phyloP scores from a whole-genome alignment of 2,113 vertebrate genomes.

The Cryptomyrus ogoouensis region DNA sequence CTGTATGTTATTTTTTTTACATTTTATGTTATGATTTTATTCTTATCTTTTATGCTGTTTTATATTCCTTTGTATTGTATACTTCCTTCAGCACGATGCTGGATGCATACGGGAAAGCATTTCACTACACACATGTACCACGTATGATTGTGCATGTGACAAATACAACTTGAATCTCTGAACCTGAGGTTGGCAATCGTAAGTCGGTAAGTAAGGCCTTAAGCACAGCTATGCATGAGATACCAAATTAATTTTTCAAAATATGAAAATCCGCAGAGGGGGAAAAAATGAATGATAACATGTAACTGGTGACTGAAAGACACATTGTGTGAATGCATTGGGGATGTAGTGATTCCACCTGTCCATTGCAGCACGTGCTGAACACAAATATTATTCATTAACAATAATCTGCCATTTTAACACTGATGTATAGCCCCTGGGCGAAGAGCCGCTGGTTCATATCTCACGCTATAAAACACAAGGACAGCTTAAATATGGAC shows the following conservation, averaged over 20 bases:
- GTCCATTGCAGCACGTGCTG: conserved; percentile 51
- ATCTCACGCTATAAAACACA: conserved; percentile 75
- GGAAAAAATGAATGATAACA: neutral
- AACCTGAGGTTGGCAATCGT: neutral
- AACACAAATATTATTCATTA: conserved; percentile 86
- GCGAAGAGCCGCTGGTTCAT: conserved; percentile 64
- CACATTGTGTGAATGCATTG: neutral
- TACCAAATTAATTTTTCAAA: neutral
- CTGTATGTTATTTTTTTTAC: neutral
- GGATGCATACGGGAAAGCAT: neutral
- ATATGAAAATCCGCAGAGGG: neutral
- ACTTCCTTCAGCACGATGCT: neutral
- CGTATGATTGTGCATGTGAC: neutral
- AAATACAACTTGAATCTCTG: neutral
- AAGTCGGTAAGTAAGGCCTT: neutral
- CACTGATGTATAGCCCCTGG: conserved; percentile 78
- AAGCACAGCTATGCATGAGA: neutral
- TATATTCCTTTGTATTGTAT: neutral
- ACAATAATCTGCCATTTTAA: conserved; percentile 89
- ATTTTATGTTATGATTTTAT: neutral
- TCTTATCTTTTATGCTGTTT: neutral
- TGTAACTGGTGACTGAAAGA: neutral
- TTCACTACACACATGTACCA: neutral
- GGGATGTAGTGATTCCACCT: conserved; percentile 35
- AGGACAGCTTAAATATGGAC: conserved; percentile 35